phyloP scores from a whole-genome alignment of 2,888 invertebrate species.

The Orchesella flavescens region DNA sequence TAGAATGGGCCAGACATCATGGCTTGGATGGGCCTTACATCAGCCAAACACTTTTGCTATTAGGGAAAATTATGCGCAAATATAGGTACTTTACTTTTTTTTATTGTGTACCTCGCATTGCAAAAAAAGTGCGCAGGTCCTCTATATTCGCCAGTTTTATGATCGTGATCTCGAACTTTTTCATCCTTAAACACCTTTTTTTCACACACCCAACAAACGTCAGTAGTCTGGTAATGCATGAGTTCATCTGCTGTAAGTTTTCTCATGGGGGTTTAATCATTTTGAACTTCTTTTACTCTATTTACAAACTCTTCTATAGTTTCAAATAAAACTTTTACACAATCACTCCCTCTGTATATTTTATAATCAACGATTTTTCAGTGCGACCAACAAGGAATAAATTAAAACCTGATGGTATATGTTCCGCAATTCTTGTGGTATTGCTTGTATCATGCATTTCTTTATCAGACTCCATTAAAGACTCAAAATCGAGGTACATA shows the following conservation, averaged over 20 bases:
- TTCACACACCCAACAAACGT: not conserved
- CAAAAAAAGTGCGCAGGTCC: slow-evolving; percentile 22
- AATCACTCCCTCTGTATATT: slow-evolving; percentile 18
- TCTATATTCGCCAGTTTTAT: slow-evolving; percentile 30
- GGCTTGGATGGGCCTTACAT: no score
- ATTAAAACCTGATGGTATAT: slow-evolving; percentile 32
- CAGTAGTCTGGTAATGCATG: not conserved
- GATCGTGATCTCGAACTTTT: slow-evolving; percentile 29
- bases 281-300: not conserved
- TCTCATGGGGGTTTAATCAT: not conserved
- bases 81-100: slow-evolving; percentile 20
- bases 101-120: slow-evolving; percentile 25
- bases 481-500: slow-evolving; percentile 44
- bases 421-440: not conserved
- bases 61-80: slow-evolving; percentile 34
- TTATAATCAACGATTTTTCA: slow-evolving; percentile 19
- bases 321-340: slow-evolving; percentile 7
- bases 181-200: not conserved
- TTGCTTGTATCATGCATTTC: not conserved
- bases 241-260: not conserved
- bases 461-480: not conserved
- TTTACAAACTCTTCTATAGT: not conserved
- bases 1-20: no score
- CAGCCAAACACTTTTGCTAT: no score
- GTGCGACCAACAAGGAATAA: slow-evolving; percentile 4